Base-by-base conservation (phyloP, 2,888 invertebrate genomes). In the Carpatolechia fugitivella region DNA sequence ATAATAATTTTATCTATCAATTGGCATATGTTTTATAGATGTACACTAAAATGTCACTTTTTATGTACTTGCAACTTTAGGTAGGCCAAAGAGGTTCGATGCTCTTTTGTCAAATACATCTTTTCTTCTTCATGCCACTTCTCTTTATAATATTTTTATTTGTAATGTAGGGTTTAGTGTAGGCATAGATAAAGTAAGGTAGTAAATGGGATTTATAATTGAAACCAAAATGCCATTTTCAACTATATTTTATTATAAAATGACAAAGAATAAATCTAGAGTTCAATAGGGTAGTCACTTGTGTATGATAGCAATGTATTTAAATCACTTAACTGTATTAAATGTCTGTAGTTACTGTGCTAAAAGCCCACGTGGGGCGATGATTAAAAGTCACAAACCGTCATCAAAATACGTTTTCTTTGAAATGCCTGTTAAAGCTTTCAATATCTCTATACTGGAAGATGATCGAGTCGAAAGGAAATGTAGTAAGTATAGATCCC, bases 251-350 rank as follows among this genome's bases (percentile, higher is more conserved):
- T 92, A 92, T 92, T 93, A 92, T 91, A 92, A 92, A 93, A 92
- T 92, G 92, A 92, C 92, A 92, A 92, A 92, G 92, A 92, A 92
- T 92, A 92, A 91, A 91, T 92, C 92, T 92, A 93, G 92, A 92
- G 91, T 91, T 91, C 89, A 89, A 84, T 89, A 89, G 85, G 82
- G 83, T 85, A 85, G 85, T 87, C 84, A 85, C 85, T 86, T 86
- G 85, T 79, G 78, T 82, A 74, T 78, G 41, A 56, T 53, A 56
- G 78, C 83, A 80, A 80, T 79, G 49, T 54, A 47, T 79, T 81
- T 83, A 81, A 79, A 78, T 79, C 79, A 76, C 78, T 78, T 80
- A 82, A 82, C 81, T 79, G 85, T 72, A 72, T 69, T 77, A 75
- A 69, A 75, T 74, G 71, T 79, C 76, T 73, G 74, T 72, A 72